A percentile compares a stretch with the other conserved stretches of the same genome.
These are phyloP conservation scores for Drosophila sp. DNA, from an alignment of 1,140 invertebrate genomes.

Conservation along the genomic window DNA sequence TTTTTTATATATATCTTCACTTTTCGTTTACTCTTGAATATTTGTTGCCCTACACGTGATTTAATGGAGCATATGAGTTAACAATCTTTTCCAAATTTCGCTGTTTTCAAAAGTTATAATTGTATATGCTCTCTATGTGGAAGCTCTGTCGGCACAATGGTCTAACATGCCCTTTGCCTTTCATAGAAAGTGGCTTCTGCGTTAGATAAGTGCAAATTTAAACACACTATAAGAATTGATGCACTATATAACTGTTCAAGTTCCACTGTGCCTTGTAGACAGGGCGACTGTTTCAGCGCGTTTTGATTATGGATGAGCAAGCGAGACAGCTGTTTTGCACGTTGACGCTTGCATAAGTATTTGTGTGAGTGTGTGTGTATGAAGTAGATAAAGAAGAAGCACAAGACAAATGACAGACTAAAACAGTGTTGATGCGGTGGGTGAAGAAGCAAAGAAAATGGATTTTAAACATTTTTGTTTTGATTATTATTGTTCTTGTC, in stretches of 20 bases:
- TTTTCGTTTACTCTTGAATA: conserved; percentile 52
- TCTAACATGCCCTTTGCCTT: not conserved
- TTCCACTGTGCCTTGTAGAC: conserved; percentile 51
- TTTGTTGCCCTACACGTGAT: conserved; percentile 30
- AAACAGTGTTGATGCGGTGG: conserved; percentile 66
- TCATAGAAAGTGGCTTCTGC: not conserved
- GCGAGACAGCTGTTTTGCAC: conserved; percentile 71
- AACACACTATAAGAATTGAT: not conserved
- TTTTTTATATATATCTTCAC: conserved; percentile 30
- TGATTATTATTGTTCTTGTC: conserved; percentile 82
- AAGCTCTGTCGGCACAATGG: not conserved
- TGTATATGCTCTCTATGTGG: not conserved
- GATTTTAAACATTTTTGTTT: conserved; percentile 83
- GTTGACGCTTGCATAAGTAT: conserved; percentile 49
- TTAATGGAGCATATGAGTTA: conserved; percentile 9
- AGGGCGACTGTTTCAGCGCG: conserved; percentile 37
- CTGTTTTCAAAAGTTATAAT: not conserved
- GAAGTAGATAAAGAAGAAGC: conserved; percentile 62
- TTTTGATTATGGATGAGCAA: conserved; percentile 60
- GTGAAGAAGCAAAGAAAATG: conserved; percentile 77
- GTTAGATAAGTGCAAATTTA: not conserved
- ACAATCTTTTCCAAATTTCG: not conserved
- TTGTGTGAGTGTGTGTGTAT: conserved; percentile 28
- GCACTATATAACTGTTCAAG: conserved; percentile 8
- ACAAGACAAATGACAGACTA: conserved; percentile 78